Conservation (phyloP, 2,888 invertebrate species). For the Pyrgus malvae region DNA sequence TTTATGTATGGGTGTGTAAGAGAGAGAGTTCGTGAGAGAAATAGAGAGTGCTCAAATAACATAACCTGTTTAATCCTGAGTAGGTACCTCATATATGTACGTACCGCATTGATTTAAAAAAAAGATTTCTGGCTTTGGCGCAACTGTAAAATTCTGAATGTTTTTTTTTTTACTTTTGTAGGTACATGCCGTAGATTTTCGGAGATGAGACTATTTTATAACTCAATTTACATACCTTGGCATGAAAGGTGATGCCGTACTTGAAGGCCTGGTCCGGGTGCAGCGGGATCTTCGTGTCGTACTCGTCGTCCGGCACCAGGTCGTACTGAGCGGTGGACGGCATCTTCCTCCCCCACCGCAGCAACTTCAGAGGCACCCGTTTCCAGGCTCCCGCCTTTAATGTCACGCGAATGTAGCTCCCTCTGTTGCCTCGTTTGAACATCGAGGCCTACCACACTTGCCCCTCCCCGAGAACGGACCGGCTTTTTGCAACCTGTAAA, state of each 20-base stretch:
- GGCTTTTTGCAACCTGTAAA: constrained; percentile 17
- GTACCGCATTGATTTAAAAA: too few species aligned
- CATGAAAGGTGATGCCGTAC: constrained; percentile 97
- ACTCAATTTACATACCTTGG: constrained; percentile 87
- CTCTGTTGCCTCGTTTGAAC: constrained; percentile 64
- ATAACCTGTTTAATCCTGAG: too few species aligned
- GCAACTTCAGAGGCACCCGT: constrained; percentile 67
- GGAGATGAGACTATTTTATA: background rate
- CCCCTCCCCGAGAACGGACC: background rate
- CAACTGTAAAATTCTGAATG: too few species aligned
- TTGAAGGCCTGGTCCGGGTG: constrained; percentile 98
- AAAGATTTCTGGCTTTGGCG: too few species aligned
- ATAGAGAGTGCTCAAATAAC: too few species aligned
- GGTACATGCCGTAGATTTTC: too few species aligned
- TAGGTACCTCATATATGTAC: too few species aligned
- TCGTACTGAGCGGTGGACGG: constrained; percentile 95
- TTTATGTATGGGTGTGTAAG: too few species aligned
- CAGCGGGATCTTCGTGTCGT: constrained; percentile 96
- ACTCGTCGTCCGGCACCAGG: constrained; percentile 97
- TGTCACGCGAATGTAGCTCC: constrained; percentile 64
- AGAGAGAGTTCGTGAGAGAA: too few species aligned
- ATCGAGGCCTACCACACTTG: constrained; percentile 49
- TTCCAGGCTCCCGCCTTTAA: constrained; percentile 64
- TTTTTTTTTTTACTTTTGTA: too few species aligned
- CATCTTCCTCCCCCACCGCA: constrained; percentile 84